These are phyloP conservation scores for Pantherophis alleghaniensis DNA, from an alignment of 2,797 vertebrate genomes.

Conservation along the genomic window DNA sequence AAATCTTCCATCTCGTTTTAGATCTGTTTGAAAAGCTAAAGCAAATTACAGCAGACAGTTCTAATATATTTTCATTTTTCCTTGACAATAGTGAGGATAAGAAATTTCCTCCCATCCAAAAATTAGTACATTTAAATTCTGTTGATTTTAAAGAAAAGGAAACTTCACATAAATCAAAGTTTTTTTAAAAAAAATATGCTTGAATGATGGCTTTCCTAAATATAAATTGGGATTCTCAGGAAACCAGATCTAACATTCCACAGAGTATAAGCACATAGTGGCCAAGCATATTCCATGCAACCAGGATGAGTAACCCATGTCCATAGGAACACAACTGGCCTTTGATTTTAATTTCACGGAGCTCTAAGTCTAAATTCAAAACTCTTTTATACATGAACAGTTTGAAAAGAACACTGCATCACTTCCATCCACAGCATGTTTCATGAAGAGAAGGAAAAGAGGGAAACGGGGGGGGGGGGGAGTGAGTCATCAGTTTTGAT, in stretches of 20 bases:
- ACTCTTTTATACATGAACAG: not conserved
- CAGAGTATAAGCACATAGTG: not conserved
- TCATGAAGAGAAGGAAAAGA: not conserved
- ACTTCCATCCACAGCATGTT: not conserved
- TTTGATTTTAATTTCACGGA: not conserved
- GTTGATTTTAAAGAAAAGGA: not conserved
- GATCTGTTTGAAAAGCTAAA: not conserved
- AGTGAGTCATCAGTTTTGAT: not conserved
- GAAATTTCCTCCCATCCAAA: not conserved
- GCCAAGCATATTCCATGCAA: not conserved
- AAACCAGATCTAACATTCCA: not conserved
- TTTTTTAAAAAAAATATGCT: not conserved
- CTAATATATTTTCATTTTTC: not conserved
- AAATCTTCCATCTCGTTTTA: conserved; percentile 14
- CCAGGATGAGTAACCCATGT: not conserved
- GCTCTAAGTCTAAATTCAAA: not conserved
- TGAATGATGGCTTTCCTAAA: not conserved
- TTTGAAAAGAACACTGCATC: not conserved
- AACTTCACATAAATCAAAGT: not conserved
- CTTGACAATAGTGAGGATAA: not conserved
- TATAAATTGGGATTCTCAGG: not conserved
- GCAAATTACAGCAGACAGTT: not conserved
- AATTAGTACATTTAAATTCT: not conserved
- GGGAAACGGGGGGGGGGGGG: not conserved
- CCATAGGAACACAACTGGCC: not conserved